phyloP scores from a whole-genome alignment of 2,113 vertebrate genomes.

The Chaetorhynchus papuensis region DNA sequence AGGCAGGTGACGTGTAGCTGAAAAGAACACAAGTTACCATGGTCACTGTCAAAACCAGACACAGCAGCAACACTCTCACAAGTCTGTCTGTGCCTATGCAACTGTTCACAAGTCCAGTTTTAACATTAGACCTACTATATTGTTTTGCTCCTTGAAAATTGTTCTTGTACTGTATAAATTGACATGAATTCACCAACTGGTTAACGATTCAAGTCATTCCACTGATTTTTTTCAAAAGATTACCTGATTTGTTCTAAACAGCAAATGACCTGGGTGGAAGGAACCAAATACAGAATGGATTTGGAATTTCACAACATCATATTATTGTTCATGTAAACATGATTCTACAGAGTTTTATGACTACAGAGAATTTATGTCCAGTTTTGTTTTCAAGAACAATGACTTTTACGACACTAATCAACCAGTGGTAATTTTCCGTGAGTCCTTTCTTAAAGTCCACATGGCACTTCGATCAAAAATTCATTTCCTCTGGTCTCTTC shows the following conservation, averaged over 20 bases:
- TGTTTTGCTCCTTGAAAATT: not conserved
- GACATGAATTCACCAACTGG: not conserved
- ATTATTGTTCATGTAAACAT: not conserved
- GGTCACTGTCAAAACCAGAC: conserved; percentile 39
- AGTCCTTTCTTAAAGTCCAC: not conserved
- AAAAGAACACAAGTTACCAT: conserved; percentile 72
- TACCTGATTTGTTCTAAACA: not conserved
- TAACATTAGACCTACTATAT: not conserved
- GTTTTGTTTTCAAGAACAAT: not conserved
- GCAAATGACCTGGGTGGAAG: not conserved
- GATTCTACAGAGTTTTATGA: not conserved
- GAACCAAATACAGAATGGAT: not conserved
- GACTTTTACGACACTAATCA: not conserved
- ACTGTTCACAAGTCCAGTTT: not conserved
- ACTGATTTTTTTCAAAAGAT: not conserved
- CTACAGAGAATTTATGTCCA: not conserved
- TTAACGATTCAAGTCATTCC: not conserved
- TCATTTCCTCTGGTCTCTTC: not conserved
- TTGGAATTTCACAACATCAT: not conserved
- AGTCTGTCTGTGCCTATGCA: not conserved
- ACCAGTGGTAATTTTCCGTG: not conserved
- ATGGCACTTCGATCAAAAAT: not conserved
- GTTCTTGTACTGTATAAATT: not conserved
- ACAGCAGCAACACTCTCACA: conserved; percentile 27
- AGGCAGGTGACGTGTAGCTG: conserved; percentile 66